Evolutionary conservation across 2,113 vertebrate species (phyloP).

Genomic region (Hemiprocne comata): DNA sequence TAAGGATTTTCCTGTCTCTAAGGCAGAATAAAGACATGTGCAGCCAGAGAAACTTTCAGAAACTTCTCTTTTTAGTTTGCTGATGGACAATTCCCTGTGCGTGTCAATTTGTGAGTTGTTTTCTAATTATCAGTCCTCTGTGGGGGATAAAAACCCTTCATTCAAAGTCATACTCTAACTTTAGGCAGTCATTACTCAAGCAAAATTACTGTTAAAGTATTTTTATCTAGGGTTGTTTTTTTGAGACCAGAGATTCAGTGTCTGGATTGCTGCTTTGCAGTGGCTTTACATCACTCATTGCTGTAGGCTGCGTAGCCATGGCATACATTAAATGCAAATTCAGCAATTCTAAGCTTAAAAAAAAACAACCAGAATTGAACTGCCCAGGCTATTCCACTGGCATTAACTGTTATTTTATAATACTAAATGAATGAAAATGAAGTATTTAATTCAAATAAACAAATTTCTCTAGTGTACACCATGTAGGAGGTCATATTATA

Average conservation of each 20-base stretch:
- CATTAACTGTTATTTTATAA: neutral
- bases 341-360: neutral
- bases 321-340: conserved; percentile 23
- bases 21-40: neutral
- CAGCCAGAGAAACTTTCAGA: neutral
- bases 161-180: neutral
- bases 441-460: neutral
- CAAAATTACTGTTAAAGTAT: neutral
- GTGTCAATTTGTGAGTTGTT: neutral
- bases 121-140: neutral
- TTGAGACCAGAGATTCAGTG: neutral
- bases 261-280: neutral
- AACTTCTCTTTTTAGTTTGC: neutral
- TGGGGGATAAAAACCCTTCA: neutral
- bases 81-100: neutral
- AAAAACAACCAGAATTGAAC: neutral
- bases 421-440: neutral
- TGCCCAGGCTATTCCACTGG: neutral
- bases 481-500: neutral
- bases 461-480: neutral
- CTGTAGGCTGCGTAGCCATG: neutral
- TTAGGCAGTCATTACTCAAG: neutral
- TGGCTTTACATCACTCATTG: neutral
- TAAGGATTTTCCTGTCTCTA: neutral
- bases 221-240: neutral